A percentile compares a stretch with the other conserved stretches of the same genome.
phyloP scores from a whole-genome alignment of 2,888 invertebrate genomes.

The Thalpophila matura region DNA sequence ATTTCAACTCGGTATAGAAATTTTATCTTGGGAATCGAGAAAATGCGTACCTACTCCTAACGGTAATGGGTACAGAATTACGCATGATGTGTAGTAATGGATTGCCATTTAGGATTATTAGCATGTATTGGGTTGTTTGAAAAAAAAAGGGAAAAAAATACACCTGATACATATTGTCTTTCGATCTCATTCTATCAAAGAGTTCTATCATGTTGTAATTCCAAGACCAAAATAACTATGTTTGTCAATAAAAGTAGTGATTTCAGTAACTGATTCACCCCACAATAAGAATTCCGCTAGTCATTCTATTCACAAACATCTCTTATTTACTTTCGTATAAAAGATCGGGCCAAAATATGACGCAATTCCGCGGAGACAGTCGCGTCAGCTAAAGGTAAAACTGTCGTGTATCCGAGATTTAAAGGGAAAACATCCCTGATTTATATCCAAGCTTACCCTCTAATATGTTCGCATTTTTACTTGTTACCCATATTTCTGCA shows the following conservation, averaged over 20 bases:
- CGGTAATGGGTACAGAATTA: slow-evolving; percentile 25
- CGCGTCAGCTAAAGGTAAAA: slow-evolving; percentile 14
- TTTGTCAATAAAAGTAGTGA: no score
- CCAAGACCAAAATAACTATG: no score
- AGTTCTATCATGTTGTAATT: no score
- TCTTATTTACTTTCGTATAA: slow-evolving; percentile 20
- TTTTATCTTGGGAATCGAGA: slow-evolving; percentile 23
- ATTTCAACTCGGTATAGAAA: slow-evolving; percentile 4
- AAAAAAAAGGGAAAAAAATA: neutral
- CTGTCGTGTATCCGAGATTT: slow-evolving; percentile 30
- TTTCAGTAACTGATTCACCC: neutral
- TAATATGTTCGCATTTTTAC: slow-evolving; percentile 45
- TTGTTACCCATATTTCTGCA: slow-evolving; percentile 9
- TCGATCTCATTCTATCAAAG: no score
- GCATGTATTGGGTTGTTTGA: slow-evolving; percentile 10
- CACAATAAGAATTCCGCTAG: neutral
- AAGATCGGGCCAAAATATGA: neutral
- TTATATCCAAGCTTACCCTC: slow-evolving; percentile 6
- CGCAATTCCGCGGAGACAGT: slow-evolving; percentile 1
- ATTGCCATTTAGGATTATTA: slow-evolving; percentile 38
- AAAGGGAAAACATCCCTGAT: slow-evolving; percentile 32
- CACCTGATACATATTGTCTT: neutral
- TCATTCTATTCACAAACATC: slow-evolving; percentile 2
- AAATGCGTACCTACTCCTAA: slow-evolving; percentile 4
- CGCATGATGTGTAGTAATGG: slow-evolving; percentile 32